Evolutionary conservation across 2,888 invertebrate species (phyloP), one percentile per base, ranked within the genome.

Genomic region (Brachypterus glaber): DNA sequence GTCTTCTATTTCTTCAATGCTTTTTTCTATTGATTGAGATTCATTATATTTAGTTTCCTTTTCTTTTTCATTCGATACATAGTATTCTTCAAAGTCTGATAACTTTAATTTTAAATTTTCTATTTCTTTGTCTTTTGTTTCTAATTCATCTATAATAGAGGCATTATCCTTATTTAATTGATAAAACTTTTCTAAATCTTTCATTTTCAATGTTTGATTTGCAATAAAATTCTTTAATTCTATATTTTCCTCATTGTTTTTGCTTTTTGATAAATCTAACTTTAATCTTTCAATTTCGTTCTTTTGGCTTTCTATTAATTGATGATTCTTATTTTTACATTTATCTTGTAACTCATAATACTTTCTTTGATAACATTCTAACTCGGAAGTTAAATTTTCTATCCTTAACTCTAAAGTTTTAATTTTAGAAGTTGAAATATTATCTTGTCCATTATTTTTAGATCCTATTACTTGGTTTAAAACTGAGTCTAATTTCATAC

Each of bases 401-500:
- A 56, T 55, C 46, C 60, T 60, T 8, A 63, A 43, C 34, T 62
- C 59, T 18, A 67, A 45, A 13, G 62, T 47, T 48, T 62, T 64
- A 35, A 66, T 58, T 51, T 62, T 66, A 15, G 65, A 52, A 27
- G 7, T 25, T 12, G 39, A 35, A 1, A 42, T 40, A 16, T 52
- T 48, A 57, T 57, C 48, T 56, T 54, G 36, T 55, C 55, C 43
- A 41, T 44, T 42, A 41, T 37, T 45, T 37, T 45, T 48, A 39
- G 48, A 35, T 5, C 17, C n/a, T n/a, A n/a, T n/a, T n/a, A n/a
- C 17, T n/a, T 18, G 37, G 31, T 35, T 47, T 27, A 76, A 51
- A 15, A 80, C 62, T 45, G 67, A 69, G 51, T 81, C 79, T 24
- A 82, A 63, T 63, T 79, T 80, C 39, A 73, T 72, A 14, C 73